A percentile compares a stretch with the other conserved stretches of the same genome.
Evolutionary conservation across 2,888 invertebrate species (phyloP).

Genomic region (Cecidostiba fungosa): DNA sequence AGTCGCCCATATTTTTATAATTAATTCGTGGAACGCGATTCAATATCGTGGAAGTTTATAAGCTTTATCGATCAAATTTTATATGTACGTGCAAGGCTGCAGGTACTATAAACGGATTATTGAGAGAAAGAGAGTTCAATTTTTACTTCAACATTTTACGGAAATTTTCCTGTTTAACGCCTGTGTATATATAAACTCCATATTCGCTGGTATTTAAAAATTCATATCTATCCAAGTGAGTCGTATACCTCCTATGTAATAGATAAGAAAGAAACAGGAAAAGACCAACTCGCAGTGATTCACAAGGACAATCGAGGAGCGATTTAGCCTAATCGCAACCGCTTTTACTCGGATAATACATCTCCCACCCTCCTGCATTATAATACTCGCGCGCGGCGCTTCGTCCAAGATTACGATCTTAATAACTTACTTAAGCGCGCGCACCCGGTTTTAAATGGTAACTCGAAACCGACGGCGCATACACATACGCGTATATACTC

Average conservation of each 20-base stretch:
- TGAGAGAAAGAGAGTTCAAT: not conserved
- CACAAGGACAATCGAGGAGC: constrained; percentile 25
- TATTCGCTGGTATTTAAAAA: not conserved
- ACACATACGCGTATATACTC: no score
- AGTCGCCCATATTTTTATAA: not conserved
- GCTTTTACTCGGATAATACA: not conserved
- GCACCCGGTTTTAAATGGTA: constrained; percentile 64
- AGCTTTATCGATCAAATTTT: constrained; percentile 11
- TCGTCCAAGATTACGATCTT: constrained; percentile 72
- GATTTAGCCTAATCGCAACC: constrained; percentile 47
- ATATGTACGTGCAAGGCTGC: not conserved
- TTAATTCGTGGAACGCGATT: not conserved
- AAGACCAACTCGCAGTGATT: not conserved
- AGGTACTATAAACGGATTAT: not conserved
- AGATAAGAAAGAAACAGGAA: not conserved
- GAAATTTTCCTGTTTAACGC: not conserved
- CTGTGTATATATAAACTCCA: not conserved
- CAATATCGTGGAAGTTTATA: not conserved
- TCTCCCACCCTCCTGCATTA: not conserved
- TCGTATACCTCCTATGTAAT: not conserved
- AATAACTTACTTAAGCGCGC: constrained; percentile 72
- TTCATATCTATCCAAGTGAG: not conserved
- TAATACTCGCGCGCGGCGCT: constrained; percentile 29
- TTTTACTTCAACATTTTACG: not conserved
- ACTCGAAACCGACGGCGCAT: constrained; percentile 63